These are phyloP conservation scores for Diorhabda sublineata DNA, from an alignment of 1,140 invertebrate genomes.

Conservation along the genomic window DNA sequence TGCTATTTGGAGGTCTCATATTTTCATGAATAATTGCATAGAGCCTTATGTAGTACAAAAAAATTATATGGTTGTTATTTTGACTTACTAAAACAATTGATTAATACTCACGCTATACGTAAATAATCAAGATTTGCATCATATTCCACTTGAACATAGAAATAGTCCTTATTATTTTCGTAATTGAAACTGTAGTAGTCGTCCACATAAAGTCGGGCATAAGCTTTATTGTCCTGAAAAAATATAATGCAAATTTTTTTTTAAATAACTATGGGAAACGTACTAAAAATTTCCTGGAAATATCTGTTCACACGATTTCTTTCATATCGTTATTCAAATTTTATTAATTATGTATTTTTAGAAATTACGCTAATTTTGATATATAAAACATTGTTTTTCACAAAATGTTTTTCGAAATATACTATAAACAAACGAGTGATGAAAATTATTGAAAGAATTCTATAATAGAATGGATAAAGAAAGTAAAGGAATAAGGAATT, in stretches of 20 bases:
- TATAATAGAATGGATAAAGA: too few relatives aligned
- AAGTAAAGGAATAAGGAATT: too few relatives aligned
- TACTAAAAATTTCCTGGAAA: background rate
- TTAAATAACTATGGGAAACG: too few relatives aligned
- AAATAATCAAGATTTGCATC: background rate
- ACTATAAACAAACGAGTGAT: too few relatives aligned
- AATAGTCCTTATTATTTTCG: background rate
- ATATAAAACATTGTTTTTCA: background rate
- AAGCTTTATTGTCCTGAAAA: conserved; percentile 4
- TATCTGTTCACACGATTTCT: background rate
- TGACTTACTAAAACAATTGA: background rate
- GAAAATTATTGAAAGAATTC: too few relatives aligned
- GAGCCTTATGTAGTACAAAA: background rate
- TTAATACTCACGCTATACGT: background rate
- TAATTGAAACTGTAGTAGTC: conserved; percentile 7
- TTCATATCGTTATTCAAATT: background rate
- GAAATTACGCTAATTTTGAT: background rate
- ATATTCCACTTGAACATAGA: background rate
- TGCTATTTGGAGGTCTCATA: too few relatives aligned
- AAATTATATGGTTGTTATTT: background rate
- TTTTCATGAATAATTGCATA: background rate
- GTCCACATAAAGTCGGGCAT: background rate
- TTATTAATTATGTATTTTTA: background rate
- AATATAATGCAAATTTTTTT: too few relatives aligned
- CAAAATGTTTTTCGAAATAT: too few relatives aligned